Evolutionary conservation across 2,888 invertebrate genomes (phyloP), one percentile per base, ranked within the genome.

Genomic region (Eristalinus aeneus): DNA sequence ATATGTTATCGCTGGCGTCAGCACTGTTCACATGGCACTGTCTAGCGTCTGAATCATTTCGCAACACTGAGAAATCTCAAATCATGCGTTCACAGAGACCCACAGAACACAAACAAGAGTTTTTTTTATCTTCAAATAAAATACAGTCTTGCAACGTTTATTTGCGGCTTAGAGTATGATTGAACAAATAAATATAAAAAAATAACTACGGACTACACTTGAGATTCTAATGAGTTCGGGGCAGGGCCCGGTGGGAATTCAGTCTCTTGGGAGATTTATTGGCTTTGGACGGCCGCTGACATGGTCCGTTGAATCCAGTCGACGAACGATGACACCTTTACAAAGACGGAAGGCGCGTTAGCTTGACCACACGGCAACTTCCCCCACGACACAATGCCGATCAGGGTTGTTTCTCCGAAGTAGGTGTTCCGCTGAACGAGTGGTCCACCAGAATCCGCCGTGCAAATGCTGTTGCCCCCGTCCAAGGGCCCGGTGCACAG

Each of bases 351-450:
- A 0, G 94, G 94, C 0, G 91, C 89, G 68, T 92, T 91, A 39
- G 89, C 89, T 36, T 89, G 89, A 4, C 93, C 93, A 82, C 94
- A 94, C 1, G 93, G 94, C 87, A 91, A 90, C 72, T 90, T 88
- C 12, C 93, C 94, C 94, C 94, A 94, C 1, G 94, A 94, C 11
- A 94, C 93, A 63, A 94, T 91, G 83, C 94, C 94, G 73, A 94
- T 90, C 88, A 90, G 90, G 1, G 89, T 89, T 88, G 90, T 90
- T 61, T 90, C 88, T 10, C 79, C 79, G 60, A 79, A 79, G 60
- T 73, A 79, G 20, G 9, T 61, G 23, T 39, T 86, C 16, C 75
- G 64, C 79, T 92, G 92, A n/a, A 92, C 90, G 6, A 92, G 81
- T 1, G 92, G 92, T 0, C 92, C 92, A 12, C 92, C 92, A 0